These are phyloP conservation scores for Sebastes cheni DNA, from an alignment of 2,797 vertebrate species.

Conservation along the genomic window DNA sequence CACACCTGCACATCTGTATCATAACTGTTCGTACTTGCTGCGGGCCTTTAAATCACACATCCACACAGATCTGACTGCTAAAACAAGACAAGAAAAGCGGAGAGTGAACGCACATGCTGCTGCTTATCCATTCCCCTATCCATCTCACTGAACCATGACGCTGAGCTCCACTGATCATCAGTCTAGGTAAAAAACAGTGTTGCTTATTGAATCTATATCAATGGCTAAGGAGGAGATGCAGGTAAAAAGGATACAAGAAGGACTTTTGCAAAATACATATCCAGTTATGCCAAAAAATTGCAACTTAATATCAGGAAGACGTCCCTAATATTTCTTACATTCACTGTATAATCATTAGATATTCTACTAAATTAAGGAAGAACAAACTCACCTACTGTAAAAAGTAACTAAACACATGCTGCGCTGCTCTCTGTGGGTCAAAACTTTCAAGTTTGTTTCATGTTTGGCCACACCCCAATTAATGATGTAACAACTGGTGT, in stretches of 20 bases:
- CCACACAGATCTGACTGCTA: neutral
- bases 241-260: neutral
- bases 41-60: conserved; percentile 11
- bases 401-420: neutral
- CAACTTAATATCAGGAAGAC: neutral
- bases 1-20: neutral
- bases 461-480: neutral
- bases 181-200: neutral
- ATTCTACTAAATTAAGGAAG: neutral
- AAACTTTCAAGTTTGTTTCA: neutral
- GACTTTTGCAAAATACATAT: neutral
- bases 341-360: neutral
- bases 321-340: neutral
- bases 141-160: neutral
- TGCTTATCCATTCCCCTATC: neutral
- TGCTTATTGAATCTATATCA: neutral
- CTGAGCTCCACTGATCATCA: neutral
- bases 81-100: neutral
- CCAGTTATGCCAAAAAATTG: neutral
- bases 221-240: neutral
- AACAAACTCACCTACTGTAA: neutral
- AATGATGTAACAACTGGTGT: neutral
- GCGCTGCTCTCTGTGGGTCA: neutral
- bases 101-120: neutral
- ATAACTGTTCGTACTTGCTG: conserved; percentile 6